Percentiles rank a stretch among this genome's conserved stretches.
phyloP scores from a whole-genome alignment of 2,797 vertebrate genomes.

The Platalea minor region DNA sequence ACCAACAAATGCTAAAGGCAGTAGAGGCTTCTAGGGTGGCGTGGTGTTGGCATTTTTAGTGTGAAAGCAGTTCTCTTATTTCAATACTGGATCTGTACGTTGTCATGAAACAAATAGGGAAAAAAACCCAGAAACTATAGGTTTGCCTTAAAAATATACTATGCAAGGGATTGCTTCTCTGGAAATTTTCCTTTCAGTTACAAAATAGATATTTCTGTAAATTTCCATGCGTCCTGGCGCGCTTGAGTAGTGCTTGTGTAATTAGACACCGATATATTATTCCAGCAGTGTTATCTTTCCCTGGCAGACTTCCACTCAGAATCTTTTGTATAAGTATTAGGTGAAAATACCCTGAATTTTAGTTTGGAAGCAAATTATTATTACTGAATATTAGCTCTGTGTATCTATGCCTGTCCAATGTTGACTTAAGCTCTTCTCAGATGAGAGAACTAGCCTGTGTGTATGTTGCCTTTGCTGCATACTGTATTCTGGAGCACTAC shows the following conservation, averaged over 20 bases:
- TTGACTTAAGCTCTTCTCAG: neutral
- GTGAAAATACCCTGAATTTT: neutral
- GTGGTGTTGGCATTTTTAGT: neutral
- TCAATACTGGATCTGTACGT: neutral
- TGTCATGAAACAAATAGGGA: neutral
- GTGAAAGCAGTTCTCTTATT: neutral
- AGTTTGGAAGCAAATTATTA: neutral
- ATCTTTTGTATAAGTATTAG: neutral
- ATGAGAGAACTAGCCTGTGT: neutral
- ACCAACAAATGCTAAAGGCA: neutral
- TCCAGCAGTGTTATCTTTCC: neutral
- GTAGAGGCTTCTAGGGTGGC: neutral
- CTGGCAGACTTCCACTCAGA: neutral
- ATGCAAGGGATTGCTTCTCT: neutral
- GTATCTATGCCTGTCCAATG: rapidly evolving
- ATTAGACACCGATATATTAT: neutral
- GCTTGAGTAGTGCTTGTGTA: neutral
- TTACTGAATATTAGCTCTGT: neutral
- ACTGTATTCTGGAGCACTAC: neutral
- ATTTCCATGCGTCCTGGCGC: neutral
- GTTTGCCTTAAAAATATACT: neutral
- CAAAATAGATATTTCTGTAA: neutral
- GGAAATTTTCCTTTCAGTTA: neutral
- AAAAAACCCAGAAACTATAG: neutral
- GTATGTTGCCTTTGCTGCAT: neutral